A percentile compares a stretch with the other conserved stretches of the same genome.
Conservation (phyloP, 2,113 vertebrate genomes). For the Delphinapterus leucas region DNA sequence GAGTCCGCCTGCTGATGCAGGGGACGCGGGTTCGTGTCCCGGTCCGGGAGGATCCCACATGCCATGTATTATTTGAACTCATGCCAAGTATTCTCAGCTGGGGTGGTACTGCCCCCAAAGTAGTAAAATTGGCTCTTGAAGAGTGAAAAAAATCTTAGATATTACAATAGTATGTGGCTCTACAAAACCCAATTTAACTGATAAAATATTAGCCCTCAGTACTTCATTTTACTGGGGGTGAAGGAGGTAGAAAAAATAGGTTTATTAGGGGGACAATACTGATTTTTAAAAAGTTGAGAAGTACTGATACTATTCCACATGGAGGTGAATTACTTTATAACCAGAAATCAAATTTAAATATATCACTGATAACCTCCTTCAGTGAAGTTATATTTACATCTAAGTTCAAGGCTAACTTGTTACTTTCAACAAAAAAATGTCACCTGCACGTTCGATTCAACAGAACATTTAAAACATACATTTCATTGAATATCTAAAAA, state of each 20-base stretch:
- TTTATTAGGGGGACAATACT: background rate
- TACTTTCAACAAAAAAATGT: background rate
- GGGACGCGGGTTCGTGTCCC: no score
- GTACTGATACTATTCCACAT: background rate
- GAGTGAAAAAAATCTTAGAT: background rate
- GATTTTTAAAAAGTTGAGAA: background rate
- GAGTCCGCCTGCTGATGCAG: no score
- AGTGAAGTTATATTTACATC: background rate
- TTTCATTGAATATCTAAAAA: background rate
- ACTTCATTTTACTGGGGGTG: background rate
- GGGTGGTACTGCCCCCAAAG: background rate
- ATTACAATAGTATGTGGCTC: background rate
- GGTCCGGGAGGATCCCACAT: no score
- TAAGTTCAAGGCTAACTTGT: background rate
- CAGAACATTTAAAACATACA: constrained; percentile 7
- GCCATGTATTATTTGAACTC: background rate
- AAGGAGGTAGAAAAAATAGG: background rate
- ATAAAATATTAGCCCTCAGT: background rate
- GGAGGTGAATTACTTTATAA: background rate
- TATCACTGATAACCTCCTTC: background rate
- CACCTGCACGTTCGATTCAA: background rate
- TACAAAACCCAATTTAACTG: background rate
- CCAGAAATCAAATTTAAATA: background rate
- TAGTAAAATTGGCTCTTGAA: background rate
- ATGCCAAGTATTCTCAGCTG: background rate